Percentiles rank a stretch among this genome's conserved stretches.
Conservation (phyloP, 1,140 invertebrate genomes). For the Drosophila bocqueti region DNA sequence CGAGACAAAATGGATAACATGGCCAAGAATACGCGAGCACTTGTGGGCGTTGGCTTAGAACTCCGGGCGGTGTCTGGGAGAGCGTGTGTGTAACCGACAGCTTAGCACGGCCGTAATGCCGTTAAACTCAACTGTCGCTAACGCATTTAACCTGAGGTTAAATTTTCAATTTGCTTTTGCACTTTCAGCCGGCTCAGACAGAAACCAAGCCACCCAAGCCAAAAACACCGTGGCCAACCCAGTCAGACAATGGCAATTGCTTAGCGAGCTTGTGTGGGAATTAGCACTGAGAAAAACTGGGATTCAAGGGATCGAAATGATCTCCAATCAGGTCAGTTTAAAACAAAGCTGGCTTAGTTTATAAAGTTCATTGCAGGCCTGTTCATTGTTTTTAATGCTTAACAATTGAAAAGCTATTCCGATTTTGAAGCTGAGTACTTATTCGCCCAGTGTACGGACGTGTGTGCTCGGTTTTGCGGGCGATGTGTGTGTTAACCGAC, state of each 20-base stretch:
- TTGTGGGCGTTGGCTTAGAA: slow-evolving; percentile 56
- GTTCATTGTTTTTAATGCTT: neutral
- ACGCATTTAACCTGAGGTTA: slow-evolving; percentile 82
- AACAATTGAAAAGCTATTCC: neutral
- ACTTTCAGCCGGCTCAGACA: slow-evolving; percentile 57
- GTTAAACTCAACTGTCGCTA: slow-evolving; percentile 83
- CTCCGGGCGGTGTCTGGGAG: slow-evolving; percentile 37
- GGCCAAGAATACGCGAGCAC: slow-evolving; percentile 30
- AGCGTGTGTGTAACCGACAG: slow-evolving; percentile 69
- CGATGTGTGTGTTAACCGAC: slow-evolving; percentile 52
- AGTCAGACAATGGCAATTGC: slow-evolving; percentile 58
- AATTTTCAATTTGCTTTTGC: slow-evolving; percentile 81
- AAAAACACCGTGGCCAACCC: slow-evolving; percentile 22
- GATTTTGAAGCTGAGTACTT: neutral
- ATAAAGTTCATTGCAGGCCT: neutral
- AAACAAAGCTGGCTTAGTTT: neutral
- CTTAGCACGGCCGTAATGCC: slow-evolving; percentile 80
- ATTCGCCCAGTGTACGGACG: neutral
- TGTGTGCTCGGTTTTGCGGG: slow-evolving; percentile 17
- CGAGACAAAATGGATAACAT: slow-evolving; percentile 38
- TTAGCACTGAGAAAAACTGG: slow-evolving; percentile 2
- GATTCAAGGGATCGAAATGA: neutral
- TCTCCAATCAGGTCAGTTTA: neutral
- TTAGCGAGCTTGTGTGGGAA: slow-evolving; percentile 21
- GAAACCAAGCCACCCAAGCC: slow-evolving; percentile 18